A percentile compares a stretch with the other conserved stretches of the same genome.
Conservation (phyloP, 2,888 invertebrate genomes). For the Lymantria monacha region DNA sequence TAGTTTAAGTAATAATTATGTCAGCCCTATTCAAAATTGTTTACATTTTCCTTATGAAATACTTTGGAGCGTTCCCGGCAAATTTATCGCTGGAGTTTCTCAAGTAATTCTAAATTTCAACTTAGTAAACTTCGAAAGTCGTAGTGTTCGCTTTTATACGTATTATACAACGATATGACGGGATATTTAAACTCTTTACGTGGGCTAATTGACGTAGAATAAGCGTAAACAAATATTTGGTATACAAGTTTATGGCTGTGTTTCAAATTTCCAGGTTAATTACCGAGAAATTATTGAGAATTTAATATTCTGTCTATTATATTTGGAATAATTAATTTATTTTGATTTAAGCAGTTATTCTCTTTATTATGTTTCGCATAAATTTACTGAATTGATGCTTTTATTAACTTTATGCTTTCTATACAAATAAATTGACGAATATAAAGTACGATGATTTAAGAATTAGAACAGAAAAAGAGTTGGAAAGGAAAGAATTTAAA, state of each 20-base stretch:
- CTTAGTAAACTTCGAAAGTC: constrained; percentile 32
- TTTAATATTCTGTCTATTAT: background rate
- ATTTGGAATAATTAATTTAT: no score
- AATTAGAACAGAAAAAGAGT: no score
- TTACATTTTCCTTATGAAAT: constrained; percentile 70
- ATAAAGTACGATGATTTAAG: no score
- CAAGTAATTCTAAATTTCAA: constrained; percentile 57
- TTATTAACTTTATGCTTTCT: no score
- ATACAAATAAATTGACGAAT: no score
- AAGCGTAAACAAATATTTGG: constrained; percentile 14
- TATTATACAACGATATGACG: constrained; percentile 35
- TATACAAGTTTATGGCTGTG: constrained; percentile 15
- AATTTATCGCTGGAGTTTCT: constrained; percentile 63
- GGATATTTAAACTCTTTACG: constrained; percentile 31
- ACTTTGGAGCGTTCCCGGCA: constrained; percentile 54
- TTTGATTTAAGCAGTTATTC: no score
- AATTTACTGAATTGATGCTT: no score
- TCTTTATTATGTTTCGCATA: no score
- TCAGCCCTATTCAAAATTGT: constrained; percentile 37
- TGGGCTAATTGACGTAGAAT: constrained; percentile 19
- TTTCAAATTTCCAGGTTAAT: background rate
- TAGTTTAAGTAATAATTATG: no score
- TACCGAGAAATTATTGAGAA: background rate
- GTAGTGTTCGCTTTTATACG: constrained; percentile 27
- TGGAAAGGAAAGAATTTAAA: no score